A percentile compares a stretch with the other conserved stretches of the same genome.
phyloP scores from a whole-genome alignment of 2,888 invertebrate genomes.

The Andrena fulva region DNA sequence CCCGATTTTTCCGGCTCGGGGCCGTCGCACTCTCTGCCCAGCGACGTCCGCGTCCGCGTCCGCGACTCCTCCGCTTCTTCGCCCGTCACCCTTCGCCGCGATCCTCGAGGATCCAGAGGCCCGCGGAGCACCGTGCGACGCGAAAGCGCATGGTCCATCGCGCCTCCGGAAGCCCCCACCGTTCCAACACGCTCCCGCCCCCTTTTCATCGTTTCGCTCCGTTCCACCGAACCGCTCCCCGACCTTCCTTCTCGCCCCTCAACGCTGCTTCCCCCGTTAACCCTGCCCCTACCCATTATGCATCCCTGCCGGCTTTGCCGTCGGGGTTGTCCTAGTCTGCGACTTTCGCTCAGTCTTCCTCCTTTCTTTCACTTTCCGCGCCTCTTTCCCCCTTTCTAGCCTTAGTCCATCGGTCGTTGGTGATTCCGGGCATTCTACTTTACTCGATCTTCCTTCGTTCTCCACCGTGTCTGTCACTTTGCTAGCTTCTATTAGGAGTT shows the following conservation, averaged over 20 bases:
- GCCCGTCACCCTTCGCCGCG: conserved; percentile 62
- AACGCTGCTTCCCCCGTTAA: conserved; percentile 15
- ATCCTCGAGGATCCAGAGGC: conserved; percentile 77
- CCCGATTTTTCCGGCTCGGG: conserved; percentile 79
- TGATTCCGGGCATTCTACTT: no score
- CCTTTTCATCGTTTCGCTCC: conserved; percentile 13
- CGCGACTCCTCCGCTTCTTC: conserved; percentile 75
- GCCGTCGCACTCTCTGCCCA: conserved; percentile 79
- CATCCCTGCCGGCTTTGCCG: conserved; percentile 24
- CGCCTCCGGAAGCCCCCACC: conserved; percentile 61
- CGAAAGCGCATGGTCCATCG: conserved; percentile 75
- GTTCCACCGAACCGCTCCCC: conserved; percentile 10
- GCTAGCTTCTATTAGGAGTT: no score
- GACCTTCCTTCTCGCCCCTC: conserved; percentile 1
- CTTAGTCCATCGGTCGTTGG: neutral
- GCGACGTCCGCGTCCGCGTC: conserved; percentile 74
- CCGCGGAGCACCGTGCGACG: conserved; percentile 40
- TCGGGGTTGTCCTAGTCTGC: conserved; percentile 6
- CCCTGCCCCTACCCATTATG: neutral
- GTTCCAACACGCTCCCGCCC: conserved; percentile 26
- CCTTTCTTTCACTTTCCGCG: neutral
- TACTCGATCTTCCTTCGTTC: no score
- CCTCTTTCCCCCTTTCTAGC: neutral
- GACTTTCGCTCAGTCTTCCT: neutral
- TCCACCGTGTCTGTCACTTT: no score